Percentiles rank a stretch among this genome's conserved stretches.
Evolutionary conservation across 2,888 invertebrate species (phyloP).

Genomic region (Macrosoma leucophasiata): DNA sequence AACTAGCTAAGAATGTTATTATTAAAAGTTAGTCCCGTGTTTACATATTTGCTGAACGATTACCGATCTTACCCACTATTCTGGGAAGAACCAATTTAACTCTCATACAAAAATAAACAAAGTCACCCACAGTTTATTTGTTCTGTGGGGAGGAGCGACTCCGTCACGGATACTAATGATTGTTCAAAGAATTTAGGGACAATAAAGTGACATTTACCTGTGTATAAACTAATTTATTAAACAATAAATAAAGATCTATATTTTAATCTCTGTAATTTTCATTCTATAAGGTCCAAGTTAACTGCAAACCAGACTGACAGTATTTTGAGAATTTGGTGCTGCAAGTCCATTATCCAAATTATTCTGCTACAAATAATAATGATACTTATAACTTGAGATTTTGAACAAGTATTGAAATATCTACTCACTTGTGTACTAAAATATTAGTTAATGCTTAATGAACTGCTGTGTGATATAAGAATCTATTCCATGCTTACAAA

Average conservation of each 20-base stretch:
- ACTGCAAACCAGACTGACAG: too few relatives aligned
- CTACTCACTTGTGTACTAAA: too few relatives aligned
- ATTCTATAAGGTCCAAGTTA: too few relatives aligned
- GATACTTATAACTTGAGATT: too few relatives aligned
- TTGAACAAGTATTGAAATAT: too few relatives aligned
- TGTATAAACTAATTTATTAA: constrained; percentile 5
- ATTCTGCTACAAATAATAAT: too few relatives aligned
- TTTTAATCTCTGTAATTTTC: too few relatives aligned
- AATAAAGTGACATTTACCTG: constrained; percentile 28
- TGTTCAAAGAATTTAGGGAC: constrained; percentile 54
- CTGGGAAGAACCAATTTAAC: constrained; percentile 61
- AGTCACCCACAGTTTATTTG: constrained; percentile 61
- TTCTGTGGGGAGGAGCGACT: constrained; percentile 52
- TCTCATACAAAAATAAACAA: constrained; percentile 65
- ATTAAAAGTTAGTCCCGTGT: constrained; percentile 23
- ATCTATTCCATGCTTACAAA: too few relatives aligned
- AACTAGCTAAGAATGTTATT: too few relatives aligned
- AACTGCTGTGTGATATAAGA: too few relatives aligned
- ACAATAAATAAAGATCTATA: too few relatives aligned
- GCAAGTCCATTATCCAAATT: constrained; percentile 29
- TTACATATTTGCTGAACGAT: constrained; percentile 58
- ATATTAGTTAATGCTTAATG: too few relatives aligned
- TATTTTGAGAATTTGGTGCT: neutral
- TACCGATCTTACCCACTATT: constrained; percentile 56
- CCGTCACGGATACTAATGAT: constrained; percentile 52